A percentile compares a stretch with the other conserved stretches of the same genome.
phyloP scores from a whole-genome alignment of 2,888 invertebrate species.

The Cacoxenus indagator region DNA sequence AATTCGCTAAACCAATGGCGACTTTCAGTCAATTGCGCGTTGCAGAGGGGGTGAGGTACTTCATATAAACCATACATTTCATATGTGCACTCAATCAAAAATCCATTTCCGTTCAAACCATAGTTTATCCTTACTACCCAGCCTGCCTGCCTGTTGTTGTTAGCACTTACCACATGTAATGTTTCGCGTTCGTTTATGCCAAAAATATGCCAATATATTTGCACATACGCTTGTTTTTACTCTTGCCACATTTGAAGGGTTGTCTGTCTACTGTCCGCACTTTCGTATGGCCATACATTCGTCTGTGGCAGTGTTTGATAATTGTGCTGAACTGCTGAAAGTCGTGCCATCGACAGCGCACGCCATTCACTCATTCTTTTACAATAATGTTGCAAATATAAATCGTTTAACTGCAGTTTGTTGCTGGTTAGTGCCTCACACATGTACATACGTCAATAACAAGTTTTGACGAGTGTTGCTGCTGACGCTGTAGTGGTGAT shows the following conservation, averaged over 20 bases:
- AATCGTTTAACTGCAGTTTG: conserved; percentile 25
- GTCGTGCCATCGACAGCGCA: conserved; percentile 40
- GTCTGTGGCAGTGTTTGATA: conserved; percentile 53
- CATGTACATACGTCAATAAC: conserved; percentile 38
- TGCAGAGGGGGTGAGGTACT: too few species aligned
- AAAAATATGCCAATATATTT: conserved; percentile 4
- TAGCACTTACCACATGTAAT: conserved; percentile 1
- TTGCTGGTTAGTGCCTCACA: conserved; percentile 25
- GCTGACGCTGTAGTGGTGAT: not conserved
- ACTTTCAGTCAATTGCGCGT: not conserved
- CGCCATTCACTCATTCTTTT: conserved; percentile 23
- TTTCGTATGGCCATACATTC: conserved; percentile 13
- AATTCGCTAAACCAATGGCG: not conserved
- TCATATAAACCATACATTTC: conserved; percentile 46
- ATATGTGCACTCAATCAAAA: conserved; percentile 62
- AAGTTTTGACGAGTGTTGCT: not conserved
- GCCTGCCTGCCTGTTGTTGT: not conserved
- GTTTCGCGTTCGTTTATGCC: not conserved
- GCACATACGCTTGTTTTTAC: not conserved
- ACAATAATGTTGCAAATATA: conserved; percentile 27
- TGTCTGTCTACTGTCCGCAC: conserved; percentile 26
- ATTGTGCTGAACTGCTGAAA: conserved; percentile 55
- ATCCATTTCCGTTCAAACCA: conserved; percentile 54
- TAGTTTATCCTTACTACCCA: conserved; percentile 36
- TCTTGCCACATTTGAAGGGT: conserved; percentile 33